These are phyloP conservation scores for Platynereis dumerilii DNA, from an alignment of 2,888 invertebrate genomes.

Conservation along the genomic window DNA sequence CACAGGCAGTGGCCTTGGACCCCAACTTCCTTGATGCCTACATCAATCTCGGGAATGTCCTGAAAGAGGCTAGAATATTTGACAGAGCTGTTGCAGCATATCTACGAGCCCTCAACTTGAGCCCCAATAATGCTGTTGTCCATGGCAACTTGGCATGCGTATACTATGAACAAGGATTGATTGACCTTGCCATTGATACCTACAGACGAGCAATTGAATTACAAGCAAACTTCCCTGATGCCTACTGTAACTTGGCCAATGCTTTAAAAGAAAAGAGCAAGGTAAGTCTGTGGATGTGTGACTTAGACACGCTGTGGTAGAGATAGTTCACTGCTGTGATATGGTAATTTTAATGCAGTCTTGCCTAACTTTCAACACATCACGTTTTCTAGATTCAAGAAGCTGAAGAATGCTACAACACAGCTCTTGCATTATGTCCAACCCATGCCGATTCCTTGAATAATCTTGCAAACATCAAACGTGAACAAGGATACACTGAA, in stretches of 20 bases:
- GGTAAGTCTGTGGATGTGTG: constrained; percentile 65
- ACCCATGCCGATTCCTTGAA: constrained; percentile 98
- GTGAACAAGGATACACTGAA: constrained; percentile 94
- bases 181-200: constrained; percentile 98
- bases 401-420: constrained; percentile 97
- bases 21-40: constrained; percentile 99
- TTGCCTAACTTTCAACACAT: background rate
- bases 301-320: too few species aligned
- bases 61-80: constrained; percentile 99
- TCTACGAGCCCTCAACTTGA: constrained; percentile 89
- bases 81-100: constrained; percentile 99
- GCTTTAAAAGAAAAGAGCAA: constrained; percentile 98
- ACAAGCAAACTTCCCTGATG: constrained; percentile 98
- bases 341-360: too few species aligned
- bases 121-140: constrained; percentile 95
- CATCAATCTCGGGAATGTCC: constrained; percentile 98
- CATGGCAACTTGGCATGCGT: constrained; percentile 98
- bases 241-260: constrained; percentile 98
- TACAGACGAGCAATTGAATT: constrained; percentile 96
- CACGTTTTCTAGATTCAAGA: constrained; percentile 72
- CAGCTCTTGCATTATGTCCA: constrained; percentile 89
- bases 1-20: constrained; percentile 90
- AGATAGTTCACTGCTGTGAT: too few species aligned
- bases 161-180: constrained; percentile 98
- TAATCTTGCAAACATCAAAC: constrained; percentile 96